These are phyloP conservation scores for Epizoanthus stellaris DNA, from an alignment of 92 coral and sea anemone genomes.

Conservation along the genomic window DNA sequence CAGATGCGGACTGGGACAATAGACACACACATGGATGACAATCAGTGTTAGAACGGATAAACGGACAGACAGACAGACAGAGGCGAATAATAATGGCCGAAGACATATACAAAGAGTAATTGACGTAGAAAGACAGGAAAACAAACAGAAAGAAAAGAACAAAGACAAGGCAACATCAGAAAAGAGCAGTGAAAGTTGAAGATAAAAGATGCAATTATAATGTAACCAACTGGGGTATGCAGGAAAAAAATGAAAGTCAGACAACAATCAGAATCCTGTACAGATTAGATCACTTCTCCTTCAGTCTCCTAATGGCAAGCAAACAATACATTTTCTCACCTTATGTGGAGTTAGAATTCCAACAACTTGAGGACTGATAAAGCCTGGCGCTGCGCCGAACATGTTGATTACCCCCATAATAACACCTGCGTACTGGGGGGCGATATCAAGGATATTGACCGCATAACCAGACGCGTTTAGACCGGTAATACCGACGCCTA, in stretches of 20 bases:
- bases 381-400: slow-evolving; percentile 98
- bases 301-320: not conserved
- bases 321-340: slow-evolving; percentile 51
- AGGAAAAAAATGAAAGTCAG: no score
- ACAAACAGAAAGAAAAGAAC: not conserved
- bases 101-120: not conserved
- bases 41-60: no score
- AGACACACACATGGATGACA: no score
- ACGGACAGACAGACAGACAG: no score
- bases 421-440: slow-evolving; percentile 98
- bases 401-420: slow-evolving; percentile 99
- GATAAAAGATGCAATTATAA: no score
- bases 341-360: slow-evolving; percentile 97
- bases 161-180: not conserved
- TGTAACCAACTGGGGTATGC: no score
- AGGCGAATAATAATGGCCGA: no score
- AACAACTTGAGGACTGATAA: slow-evolving; percentile 97
- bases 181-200: not conserved
- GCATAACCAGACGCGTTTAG: slow-evolving; percentile 99
- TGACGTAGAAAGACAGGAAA: no score
- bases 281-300: not conserved
- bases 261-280: no score
- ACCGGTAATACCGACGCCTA: slow-evolving; percentile 99
- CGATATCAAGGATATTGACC: slow-evolving; percentile 98
- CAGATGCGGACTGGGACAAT: no score